These are phyloP conservation scores for Scopus umbretta DNA, from an alignment of 2,113 vertebrate species.

Conservation along the genomic window DNA sequence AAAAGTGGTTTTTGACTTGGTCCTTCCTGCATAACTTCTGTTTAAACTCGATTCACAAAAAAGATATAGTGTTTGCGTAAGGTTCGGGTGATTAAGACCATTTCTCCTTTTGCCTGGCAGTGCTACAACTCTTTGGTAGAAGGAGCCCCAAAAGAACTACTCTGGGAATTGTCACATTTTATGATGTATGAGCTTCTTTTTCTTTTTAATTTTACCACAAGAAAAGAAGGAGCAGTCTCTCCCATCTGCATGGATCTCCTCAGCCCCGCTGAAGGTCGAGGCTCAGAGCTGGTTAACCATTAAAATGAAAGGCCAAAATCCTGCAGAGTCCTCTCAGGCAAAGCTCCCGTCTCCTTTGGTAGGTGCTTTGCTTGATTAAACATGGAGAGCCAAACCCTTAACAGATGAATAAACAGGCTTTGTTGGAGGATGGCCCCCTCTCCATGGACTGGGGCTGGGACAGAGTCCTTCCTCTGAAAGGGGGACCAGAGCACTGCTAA, in stretches of 20 bases:
- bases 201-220: slow-evolving; percentile 43
- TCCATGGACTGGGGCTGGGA: background rate
- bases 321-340: background rate
- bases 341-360: fast-evolving
- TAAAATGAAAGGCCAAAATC: slow-evolving; percentile 13
- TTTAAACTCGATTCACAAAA: slow-evolving; percentile 63
- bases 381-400: background rate
- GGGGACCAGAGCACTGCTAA: background rate
- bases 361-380: background rate
- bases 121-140: slow-evolving; percentile 53
- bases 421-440: fast-evolving
- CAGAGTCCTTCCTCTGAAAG: background rate
- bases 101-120: slow-evolving; percentile 68
- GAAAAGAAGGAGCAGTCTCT: slow-evolving; percentile 32
- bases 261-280: background rate
- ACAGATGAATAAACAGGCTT: background rate
- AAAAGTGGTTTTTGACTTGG: slow-evolving; percentile 68
- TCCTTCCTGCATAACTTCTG: slow-evolving; percentile 67
- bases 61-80: slow-evolving; percentile 55
- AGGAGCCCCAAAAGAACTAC: slow-evolving; percentile 59
- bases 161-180: slow-evolving; percentile 54
- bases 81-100: slow-evolving; percentile 47
- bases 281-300: background rate
- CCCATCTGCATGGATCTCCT: background rate
- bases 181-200: slow-evolving; percentile 39